Percentiles rank a stretch among this genome's conserved stretches.
phyloP scores from a whole-genome alignment of 1,140 invertebrate species.

The Hylyphantes graminicola region DNA sequence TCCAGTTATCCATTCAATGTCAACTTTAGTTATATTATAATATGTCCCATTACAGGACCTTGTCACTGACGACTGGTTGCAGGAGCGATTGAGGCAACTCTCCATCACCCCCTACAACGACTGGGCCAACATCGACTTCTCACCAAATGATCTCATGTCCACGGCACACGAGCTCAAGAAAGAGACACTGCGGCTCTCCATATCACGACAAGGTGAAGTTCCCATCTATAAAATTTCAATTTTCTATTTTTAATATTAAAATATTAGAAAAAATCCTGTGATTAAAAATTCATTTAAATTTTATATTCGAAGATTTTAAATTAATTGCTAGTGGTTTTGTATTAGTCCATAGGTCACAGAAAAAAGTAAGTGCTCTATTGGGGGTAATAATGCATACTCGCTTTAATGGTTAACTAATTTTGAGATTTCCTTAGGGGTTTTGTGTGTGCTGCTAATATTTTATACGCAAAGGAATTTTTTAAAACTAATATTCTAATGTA shows the following conservation, averaged over 20 bases:
- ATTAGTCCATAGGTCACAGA: too few relatives aligned
- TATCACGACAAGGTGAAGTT: conserved; percentile 26
- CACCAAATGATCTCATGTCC: conserved; percentile 52
- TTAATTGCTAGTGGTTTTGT: too few relatives aligned
- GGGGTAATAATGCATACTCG: too few relatives aligned
- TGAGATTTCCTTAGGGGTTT: too few relatives aligned
- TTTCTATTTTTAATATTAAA: neutral
- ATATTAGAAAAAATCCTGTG: neutral
- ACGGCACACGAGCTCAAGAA: conserved; percentile 57
- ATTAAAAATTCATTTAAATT: neutral
- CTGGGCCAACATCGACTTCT: conserved; percentile 54
- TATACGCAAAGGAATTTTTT: too few relatives aligned
- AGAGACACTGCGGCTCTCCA: conserved; percentile 33
- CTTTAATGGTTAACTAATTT: too few relatives aligned
- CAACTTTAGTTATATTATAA: too few relatives aligned
- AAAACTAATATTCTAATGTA: too few relatives aligned
- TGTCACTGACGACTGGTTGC: conserved; percentile 53
- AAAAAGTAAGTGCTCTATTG: too few relatives aligned
- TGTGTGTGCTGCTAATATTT: too few relatives aligned
- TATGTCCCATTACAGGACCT: conserved; percentile 25
- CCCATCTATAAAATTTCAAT: neutral
- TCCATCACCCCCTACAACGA: conserved; percentile 54
- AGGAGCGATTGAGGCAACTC: conserved; percentile 46
- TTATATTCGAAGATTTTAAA: too few relatives aligned
- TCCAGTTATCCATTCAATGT: too few relatives aligned